phyloP scores from a whole-genome alignment of 1,140 invertebrate genomes.

The Geopemphigus sp. region DNA sequence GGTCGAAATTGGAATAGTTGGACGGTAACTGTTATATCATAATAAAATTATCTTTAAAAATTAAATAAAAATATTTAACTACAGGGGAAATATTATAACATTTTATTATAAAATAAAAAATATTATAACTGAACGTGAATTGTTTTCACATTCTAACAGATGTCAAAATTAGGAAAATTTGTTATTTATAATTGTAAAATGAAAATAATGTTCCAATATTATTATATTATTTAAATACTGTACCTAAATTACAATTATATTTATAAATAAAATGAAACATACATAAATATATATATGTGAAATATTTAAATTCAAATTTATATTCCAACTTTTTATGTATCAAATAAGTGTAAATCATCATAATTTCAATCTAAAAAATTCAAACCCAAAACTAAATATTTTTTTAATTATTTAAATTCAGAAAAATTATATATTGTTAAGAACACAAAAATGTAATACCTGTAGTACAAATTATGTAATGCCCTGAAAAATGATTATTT shows the following conservation, averaged over 20 bases:
- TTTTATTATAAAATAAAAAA: neutral
- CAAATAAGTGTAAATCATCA: neutral
- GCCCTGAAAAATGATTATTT: conserved; percentile 41
- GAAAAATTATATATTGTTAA: neutral
- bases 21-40: conserved; percentile 87
- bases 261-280: too few species aligned
- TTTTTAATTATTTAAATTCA: conserved; percentile 8
- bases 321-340: neutral
- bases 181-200: neutral
- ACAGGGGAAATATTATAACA: neutral
- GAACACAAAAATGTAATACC: conserved; percentile 1
- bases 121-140: neutral
- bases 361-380: neutral
- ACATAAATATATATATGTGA: too few species aligned
- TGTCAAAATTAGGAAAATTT: neutral
- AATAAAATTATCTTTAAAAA: conserved; percentile 50
- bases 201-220: neutral
- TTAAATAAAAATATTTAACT: neutral
- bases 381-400: neutral
- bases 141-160: neutral
- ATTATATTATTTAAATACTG: neutral
- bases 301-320: neutral
- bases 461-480: conserved; percentile 35
- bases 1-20: conserved; percentile 81
- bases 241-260: too few species aligned